Percentiles rank a stretch among this genome's conserved stretches.
Conservation (phyloP, 2,888 invertebrate genomes). For the Cylindroiulus punctatus region DNA sequence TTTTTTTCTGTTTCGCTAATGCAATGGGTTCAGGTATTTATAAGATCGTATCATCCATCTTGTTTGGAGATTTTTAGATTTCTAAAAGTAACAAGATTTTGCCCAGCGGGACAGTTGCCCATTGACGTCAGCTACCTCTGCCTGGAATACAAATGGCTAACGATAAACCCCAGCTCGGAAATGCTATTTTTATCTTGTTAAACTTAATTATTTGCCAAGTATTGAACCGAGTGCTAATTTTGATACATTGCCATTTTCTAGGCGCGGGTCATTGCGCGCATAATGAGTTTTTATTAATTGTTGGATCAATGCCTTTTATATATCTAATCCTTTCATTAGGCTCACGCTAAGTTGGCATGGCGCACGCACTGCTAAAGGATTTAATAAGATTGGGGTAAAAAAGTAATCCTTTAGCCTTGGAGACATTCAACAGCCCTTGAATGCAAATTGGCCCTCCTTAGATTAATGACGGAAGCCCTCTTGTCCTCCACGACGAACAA, state of each 20-base stretch:
- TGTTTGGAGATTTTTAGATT: not conserved
- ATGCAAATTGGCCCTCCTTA: constrained; percentile 40
- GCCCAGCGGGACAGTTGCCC: not conserved
- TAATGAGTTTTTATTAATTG: constrained; percentile 30
- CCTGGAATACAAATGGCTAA: not conserved
- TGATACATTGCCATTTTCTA: constrained; percentile 20
- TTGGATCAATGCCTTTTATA: not conserved
- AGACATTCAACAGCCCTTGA: constrained; percentile 13
- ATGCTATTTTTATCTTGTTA: not conserved
- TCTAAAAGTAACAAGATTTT: not conserved
- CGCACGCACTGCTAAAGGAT: not conserved
- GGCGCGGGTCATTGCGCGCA: not conserved
- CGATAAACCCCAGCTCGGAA: not conserved
- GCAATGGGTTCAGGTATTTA: not conserved
- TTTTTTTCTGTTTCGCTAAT: not conserved
- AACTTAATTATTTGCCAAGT: not conserved
- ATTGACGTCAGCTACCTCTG: not conserved
- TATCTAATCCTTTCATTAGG: constrained; percentile 17
- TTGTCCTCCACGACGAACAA: constrained; percentile 22
- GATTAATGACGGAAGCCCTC: constrained; percentile 39
- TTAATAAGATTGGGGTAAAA: not conserved
- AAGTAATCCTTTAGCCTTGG: not conserved
- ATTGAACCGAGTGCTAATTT: constrained; percentile 28
- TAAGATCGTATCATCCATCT: not conserved
- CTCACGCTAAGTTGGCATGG: constrained; percentile 36